These are phyloP conservation scores for Laspeyria flexula DNA, from an alignment of 2,888 invertebrate genomes.

Conservation along the genomic window DNA sequence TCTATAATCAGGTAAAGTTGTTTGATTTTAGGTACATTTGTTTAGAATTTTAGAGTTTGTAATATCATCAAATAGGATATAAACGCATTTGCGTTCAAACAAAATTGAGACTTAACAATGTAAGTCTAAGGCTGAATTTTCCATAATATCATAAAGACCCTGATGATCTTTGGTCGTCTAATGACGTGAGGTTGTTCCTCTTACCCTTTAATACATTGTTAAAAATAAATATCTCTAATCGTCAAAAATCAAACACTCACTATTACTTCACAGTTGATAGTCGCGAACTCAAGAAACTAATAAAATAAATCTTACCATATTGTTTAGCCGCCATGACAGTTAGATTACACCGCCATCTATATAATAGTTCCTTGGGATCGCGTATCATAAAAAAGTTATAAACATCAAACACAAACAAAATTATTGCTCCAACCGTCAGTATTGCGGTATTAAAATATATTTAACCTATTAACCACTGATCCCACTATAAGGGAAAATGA, in stretches of 20 bases:
- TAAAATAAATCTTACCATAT: neutral
- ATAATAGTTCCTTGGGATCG: neutral
- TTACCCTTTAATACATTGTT: no score
- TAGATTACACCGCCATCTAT: neutral
- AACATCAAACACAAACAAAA: constrained; percentile 3
- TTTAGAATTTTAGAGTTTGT: no score
- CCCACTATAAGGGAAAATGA: no score
- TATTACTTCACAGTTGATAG: neutral
- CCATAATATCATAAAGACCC: no score
- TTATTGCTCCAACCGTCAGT: constrained; percentile 15
- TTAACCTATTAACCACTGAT: no score
- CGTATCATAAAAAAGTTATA: neutral
- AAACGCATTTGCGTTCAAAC: no score
- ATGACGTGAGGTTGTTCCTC: no score
- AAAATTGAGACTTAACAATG: no score
- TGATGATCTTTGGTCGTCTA: neutral
- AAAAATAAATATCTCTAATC: neutral
- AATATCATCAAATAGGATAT: no score
- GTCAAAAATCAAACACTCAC: neutral
- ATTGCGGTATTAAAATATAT: constrained; percentile 4
- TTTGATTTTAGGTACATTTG: no score
- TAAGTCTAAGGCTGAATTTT: no score
- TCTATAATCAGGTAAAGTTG: no score
- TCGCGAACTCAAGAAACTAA: neutral
- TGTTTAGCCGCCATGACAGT: constrained; percentile 1